These are phyloP conservation scores for Mixornis gularis DNA, from an alignment of 2,113 vertebrate species.

Conservation along the genomic window DNA sequence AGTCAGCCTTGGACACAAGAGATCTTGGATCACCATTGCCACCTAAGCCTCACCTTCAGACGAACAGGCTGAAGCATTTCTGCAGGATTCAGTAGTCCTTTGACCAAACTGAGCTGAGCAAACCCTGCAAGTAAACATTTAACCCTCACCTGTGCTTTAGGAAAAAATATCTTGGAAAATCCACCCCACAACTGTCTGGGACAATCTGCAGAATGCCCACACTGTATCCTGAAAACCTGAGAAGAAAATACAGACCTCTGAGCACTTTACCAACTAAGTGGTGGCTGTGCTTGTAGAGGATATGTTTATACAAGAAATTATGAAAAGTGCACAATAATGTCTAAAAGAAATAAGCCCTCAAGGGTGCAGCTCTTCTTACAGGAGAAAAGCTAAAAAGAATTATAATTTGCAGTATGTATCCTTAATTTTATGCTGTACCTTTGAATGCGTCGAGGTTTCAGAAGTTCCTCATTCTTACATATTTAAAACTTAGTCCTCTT, in stretches of 20 bases:
- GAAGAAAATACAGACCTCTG: neutral
- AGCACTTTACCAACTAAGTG: neutral
- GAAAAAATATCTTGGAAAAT: neutral
- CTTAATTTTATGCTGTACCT: neutral
- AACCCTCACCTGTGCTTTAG: neutral
- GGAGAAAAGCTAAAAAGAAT: neutral
- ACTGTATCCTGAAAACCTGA: neutral
- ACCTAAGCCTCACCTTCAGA: neutral
- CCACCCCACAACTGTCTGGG: neutral
- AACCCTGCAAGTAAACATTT: neutral
- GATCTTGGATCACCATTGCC: neutral
- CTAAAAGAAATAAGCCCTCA: constrained; percentile 4
- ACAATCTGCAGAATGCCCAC: neutral
- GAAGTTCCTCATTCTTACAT: neutral
- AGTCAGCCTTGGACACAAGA: neutral
- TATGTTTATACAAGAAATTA: constrained; percentile 15
- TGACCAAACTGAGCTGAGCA: neutral
- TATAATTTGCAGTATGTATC: neutral
- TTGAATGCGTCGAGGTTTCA: neutral
- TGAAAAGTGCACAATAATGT: neutral
- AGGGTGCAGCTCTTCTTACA: neutral
- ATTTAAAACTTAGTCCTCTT: neutral
- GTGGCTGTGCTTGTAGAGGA: neutral
- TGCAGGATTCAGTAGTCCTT: neutral
- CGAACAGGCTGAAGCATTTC: neutral